Evolutionary conservation across 2,797 vertebrate genomes (phyloP).

Genomic region (Holocentrus rufus): DNA sequence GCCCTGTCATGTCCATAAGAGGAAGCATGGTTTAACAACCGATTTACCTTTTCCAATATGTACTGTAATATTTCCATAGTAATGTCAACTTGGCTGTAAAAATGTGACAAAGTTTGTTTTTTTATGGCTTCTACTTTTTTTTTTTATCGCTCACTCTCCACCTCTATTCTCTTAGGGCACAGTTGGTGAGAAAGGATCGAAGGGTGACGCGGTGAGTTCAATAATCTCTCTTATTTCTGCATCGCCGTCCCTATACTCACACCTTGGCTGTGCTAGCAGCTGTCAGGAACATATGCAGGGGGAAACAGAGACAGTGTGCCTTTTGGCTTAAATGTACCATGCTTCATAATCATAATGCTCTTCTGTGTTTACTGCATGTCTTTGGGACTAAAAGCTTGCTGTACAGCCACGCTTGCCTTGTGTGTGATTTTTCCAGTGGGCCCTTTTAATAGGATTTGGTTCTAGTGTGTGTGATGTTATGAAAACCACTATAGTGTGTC

Average conservation of each 20-base stretch:
- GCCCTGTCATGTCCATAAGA: not conserved
- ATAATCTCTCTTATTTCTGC: conserved; percentile 63
- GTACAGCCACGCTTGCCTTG: conserved; percentile 55
- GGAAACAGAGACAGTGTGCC: conserved; percentile 39
- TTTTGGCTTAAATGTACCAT: conserved; percentile 58
- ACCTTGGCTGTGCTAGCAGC: conserved; percentile 55
- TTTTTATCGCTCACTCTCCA: conserved; percentile 26
- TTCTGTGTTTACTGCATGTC: conserved; percentile 62
- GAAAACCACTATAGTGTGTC: conserved; percentile 68
- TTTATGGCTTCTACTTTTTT: not conserved
- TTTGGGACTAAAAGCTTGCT: conserved; percentile 60
- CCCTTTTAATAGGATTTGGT: conserved; percentile 75
- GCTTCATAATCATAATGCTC: conserved; percentile 60
- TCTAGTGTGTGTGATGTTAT: conserved; percentile 68
- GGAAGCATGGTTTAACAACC: conserved; percentile 6
- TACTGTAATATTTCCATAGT: conserved; percentile 18
- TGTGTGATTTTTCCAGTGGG: conserved; percentile 64
- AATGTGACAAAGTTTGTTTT: conserved; percentile 6
- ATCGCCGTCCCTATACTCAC: conserved; percentile 39
- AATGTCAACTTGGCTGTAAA: not conserved
- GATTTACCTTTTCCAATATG: conserved; percentile 18
- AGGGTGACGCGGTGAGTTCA: conserved; percentile 86
- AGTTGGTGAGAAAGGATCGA: conserved; percentile 89
- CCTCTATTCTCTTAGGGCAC: conserved; percentile 80
- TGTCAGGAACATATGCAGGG: conserved; percentile 61